A percentile compares a stretch with the other conserved stretches of the same genome.
These are phyloP conservation scores for Thaumetopoea pityocampa DNA, from an alignment of 1,140 invertebrate species.

Conservation along the genomic window DNA sequence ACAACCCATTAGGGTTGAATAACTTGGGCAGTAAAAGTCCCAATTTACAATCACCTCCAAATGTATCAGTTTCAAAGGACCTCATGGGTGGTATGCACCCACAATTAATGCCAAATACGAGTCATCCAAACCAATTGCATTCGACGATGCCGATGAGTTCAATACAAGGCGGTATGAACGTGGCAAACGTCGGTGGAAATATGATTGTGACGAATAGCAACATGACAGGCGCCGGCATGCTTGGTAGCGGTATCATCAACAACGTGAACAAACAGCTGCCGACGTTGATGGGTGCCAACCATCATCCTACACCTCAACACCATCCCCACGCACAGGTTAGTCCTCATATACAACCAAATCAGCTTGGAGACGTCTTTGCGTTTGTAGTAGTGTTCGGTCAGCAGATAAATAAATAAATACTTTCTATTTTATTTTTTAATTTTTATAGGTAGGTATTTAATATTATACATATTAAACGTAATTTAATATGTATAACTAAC, in stretches of 20 bases:
- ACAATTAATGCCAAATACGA: conserved; percentile 76
- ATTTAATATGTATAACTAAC: no score
- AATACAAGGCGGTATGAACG: conserved; percentile 81
- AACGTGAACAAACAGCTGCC: conserved; percentile 83
- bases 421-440: no score
- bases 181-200: conserved; percentile 77
- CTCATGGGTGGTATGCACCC: conserved; percentile 72
- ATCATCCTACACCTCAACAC: conserved; percentile 49
- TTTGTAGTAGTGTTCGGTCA: no score
- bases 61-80: conserved; percentile 78
- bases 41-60: conserved; percentile 88
- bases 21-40: conserved; percentile 87
- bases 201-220: conserved; percentile 85
- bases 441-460: no score
- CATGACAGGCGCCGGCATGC: conserved; percentile 78
- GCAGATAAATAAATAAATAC: no score
- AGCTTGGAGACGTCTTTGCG: not conserved
- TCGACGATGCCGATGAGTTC: conserved; percentile 78
- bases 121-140: conserved; percentile 74
- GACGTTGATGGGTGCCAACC: conserved; percentile 73
- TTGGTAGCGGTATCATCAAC: conserved; percentile 80
- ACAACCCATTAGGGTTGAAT: conserved; percentile 80
- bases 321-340: conserved; percentile 70
- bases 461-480: no score
- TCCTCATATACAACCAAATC: conserved; percentile 4